Evolutionary conservation across 2,797 vertebrate species (phyloP), one percentile per base, ranked within the genome.

Genomic region (Cebuella pygmaea): DNA sequence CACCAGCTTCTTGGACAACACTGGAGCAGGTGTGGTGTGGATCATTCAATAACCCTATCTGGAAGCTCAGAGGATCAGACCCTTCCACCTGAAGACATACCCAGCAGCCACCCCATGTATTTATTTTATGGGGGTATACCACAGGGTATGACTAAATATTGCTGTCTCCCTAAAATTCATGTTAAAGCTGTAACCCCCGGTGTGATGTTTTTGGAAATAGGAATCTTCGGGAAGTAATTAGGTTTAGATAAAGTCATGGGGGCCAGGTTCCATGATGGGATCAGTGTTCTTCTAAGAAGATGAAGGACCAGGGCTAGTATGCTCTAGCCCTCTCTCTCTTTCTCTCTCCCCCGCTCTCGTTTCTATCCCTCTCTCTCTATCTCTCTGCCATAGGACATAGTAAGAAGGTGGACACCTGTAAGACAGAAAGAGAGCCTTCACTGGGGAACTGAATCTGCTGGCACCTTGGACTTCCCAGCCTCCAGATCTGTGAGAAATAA

Each of bases 261-360:
- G 70, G 20, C 27, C 19, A 22, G 20, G 10, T 10, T 57, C 52
- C 14, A 10, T 33, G 9, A 26, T 26, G n/a, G 44, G 55, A 59
- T 52, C 3, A n/a, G 33, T 83, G 72, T 50, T 26, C 52, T 83
- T 30, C 36, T 4, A 0, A 1, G 44, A 72, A 12, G 7, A 12
- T 50, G 20, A 48, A 59, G 79, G 39, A 36, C 39, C 39, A 36
- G 33, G n/a, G 1, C 39, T 19, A 57, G 22, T 1, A 19, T 22
- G 46, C 48, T 27, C 41, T 15, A 13, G 7, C 61, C 15, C 27
- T 30, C 2, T 13, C 1, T 22, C 20, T 2, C 36, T 39, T 0
- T 22, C 19, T 5, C 33, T 11, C 19, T 6, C 10, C 13, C 67
- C 20, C 9, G 10, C 20, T 39, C n/a, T 72, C n/a, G 11, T 11